Evolutionary conservation across 2,888 invertebrate genomes (phyloP).

Genomic region (Syrphus vitripennis): DNA sequence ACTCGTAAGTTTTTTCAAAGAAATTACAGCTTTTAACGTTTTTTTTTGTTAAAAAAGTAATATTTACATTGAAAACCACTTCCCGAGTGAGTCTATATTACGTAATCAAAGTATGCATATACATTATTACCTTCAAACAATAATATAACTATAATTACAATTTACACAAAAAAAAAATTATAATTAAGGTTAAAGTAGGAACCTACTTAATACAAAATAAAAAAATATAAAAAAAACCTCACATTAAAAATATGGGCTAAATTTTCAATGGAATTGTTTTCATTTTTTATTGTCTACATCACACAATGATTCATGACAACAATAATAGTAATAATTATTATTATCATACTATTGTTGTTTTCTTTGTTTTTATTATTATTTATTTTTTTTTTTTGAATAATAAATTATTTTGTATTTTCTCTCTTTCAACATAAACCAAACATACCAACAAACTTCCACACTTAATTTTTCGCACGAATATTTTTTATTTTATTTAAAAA

Average conservation of each 20-base stretch:
- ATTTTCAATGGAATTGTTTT: background rate
- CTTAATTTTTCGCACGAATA: constrained; percentile 27
- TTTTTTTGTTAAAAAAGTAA: background rate
- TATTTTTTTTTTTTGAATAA: background rate
- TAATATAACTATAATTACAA: background rate
- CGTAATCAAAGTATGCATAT: background rate
- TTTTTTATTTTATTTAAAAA: background rate
- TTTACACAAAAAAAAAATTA: background rate
- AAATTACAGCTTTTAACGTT: background rate
- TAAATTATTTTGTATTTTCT: constrained; percentile 17
- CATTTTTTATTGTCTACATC: constrained; percentile 11
- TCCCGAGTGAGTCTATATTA: background rate
- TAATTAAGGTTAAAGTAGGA: background rate
- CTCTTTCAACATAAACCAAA: background rate
- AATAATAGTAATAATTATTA: background rate
- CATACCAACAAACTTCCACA: background rate
- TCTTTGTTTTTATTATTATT: no score
- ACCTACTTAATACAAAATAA: background rate
- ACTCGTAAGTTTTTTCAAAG: background rate
- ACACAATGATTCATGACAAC: constrained; percentile 31
- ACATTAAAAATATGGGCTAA: background rate
- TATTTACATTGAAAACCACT: background rate
- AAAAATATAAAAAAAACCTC: background rate
- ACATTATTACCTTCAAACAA: background rate
- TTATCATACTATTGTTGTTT: background rate